Percentiles rank a stretch among this genome's conserved stretches.
phyloP scores from a whole-genome alignment of 2,888 invertebrate species.

The Ypsolopha scabrella region DNA sequence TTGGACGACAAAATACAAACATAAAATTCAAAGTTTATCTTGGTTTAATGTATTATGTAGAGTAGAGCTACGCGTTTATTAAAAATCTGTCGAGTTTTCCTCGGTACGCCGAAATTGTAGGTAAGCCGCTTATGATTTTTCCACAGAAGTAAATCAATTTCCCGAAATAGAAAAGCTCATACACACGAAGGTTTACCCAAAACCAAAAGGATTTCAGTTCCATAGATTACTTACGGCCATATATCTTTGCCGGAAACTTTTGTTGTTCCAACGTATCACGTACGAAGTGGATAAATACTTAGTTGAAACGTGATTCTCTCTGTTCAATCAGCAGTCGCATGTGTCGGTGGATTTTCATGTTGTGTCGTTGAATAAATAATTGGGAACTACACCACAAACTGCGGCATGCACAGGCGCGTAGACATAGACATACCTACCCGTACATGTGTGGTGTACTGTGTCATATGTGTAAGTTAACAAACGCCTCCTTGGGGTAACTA shows the following conservation, averaged over 20 bases:
- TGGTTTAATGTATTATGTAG: too few species aligned
- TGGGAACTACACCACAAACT: too few species aligned
- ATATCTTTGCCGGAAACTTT: background rate
- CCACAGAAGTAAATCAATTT: background rate
- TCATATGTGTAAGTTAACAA: constrained; percentile 25
- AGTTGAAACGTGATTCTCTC: too few species aligned
- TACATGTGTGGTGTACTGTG: background rate
- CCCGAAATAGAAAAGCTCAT: background rate
- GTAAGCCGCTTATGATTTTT: background rate
- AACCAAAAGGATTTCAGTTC: background rate
- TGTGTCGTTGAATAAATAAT: too few species aligned
- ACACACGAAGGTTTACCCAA: background rate
- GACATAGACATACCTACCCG: background rate
- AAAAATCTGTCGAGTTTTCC: background rate
- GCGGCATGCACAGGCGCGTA: background rate
- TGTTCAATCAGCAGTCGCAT: too few species aligned
- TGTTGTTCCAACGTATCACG: background rate
- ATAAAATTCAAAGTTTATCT: too few species aligned
- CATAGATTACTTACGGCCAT: background rate
- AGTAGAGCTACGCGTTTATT: background rate
- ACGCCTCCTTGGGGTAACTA: constrained; percentile 30
- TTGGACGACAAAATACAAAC: too few species aligned
- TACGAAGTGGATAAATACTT: too few species aligned
- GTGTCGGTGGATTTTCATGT: too few species aligned
- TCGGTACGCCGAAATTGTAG: background rate